Evolutionary conservation across 1,140 invertebrate species (phyloP).

Genomic region (Caenorhabditis elegans): WBcel235 BX284602.5:10348001-10348500

Average conservation of each 20-base stretch:
- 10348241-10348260: constrained; percentile 77
- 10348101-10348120: constrained; percentile 66
- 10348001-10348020: constrained; percentile 86
- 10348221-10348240: constrained; percentile 70
- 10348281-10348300: constrained; percentile 65
- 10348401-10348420: constrained; percentile 71
- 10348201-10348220: constrained; percentile 73
- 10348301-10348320: constrained; percentile 66
- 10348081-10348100: constrained; percentile 92
- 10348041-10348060: constrained; percentile 89
- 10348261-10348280: constrained; percentile 85
- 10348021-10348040: constrained; percentile 76
- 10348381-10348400: constrained; percentile 18
- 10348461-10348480: constrained; percentile 78
- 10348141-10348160: constrained; percentile 80
- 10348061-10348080: constrained; percentile 91
- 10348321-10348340: background rate
- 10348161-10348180: constrained; percentile 77
- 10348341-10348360: constrained; percentile 11
- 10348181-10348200: constrained; percentile 82
- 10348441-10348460: constrained; percentile 47
- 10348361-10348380: background rate
- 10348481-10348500: constrained; percentile 57
- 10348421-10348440: constrained; percentile 77
- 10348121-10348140: constrained; percentile 72